A percentile compares a stretch with the other conserved stretches of the same genome.
Conservation (phyloP, 2,113 vertebrate genomes). For the Psephotus haematonotus region DNA sequence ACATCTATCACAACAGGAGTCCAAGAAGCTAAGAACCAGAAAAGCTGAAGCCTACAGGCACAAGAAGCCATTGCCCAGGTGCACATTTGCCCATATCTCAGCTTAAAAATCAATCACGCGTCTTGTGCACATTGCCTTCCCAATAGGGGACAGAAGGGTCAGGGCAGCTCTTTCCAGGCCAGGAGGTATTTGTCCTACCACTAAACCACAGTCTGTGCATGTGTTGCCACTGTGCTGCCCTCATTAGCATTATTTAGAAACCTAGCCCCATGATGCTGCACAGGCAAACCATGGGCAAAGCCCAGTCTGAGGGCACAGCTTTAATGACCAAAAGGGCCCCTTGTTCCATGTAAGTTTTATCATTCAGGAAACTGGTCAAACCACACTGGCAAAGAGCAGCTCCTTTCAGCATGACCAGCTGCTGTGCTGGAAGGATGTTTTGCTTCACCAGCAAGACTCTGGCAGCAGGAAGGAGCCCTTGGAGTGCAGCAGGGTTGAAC, state of each 20-base stretch:
- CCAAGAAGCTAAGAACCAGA: not conserved
- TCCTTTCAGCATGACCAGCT: not conserved
- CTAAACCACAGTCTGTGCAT: not conserved
- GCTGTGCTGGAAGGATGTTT: not conserved
- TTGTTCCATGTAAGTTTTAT: not conserved
- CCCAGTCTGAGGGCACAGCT: not conserved
- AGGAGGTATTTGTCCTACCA: not conserved
- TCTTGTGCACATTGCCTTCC: not conserved
- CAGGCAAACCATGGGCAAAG: not conserved
- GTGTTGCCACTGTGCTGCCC: not conserved
- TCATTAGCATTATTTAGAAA: not conserved
- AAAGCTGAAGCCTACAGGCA: not conserved
- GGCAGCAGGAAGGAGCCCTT: not conserved
- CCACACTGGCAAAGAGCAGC: not conserved
- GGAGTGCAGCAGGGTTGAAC: not conserved
- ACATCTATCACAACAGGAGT: not conserved
- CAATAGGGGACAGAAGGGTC: not conserved
- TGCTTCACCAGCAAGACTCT: not conserved
- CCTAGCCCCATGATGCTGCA: not conserved
- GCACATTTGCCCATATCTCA: not conserved
- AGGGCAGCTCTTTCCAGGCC: not conserved
- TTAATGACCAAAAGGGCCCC: not conserved
- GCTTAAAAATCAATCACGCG: not conserved
- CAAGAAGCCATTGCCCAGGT: not conserved
- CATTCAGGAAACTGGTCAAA: not conserved